Base-by-base conservation (phyloP, 2,113 vertebrate genomes). In the Muscicapa adusta region DNA sequence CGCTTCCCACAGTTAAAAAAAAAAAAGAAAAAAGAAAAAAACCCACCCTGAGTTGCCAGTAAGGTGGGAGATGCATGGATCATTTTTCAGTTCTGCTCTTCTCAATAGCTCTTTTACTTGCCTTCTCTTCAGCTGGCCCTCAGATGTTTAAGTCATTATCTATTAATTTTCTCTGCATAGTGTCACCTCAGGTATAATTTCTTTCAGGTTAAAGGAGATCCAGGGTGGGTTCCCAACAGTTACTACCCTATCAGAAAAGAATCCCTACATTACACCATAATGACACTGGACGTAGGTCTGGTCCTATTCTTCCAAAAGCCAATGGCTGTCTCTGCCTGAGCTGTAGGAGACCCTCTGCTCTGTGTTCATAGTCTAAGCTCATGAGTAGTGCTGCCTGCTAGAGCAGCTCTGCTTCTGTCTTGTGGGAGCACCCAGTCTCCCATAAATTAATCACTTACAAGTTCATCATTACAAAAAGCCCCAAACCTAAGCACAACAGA, bases 21-120 rank as follows among this genome's bases (percentile, higher is more conserved):
- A 29, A 51, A 65, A 56, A 38, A n/a, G 31, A n/a, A 16, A 17
- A n/a, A 54, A 42, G 58, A 29, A 28, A 51, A 78, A 85, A 47
- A 19, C 3, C 12, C 22, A 79, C 57, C n/a, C 45, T 61, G 81
- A 89, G 63, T 88, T 96, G 72, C 79, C 85, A 84, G 63, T 85
- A 63, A 81, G 72, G 77, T 91, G 88, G 62, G 54, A 96, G 70
- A 91, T 58, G 36, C 61, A 40, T 89, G 60, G 48, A 91, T 93
- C 31, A 50, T 89, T 87, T 92, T 94, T 88, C 67, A 94, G 48
- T 75, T 89, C 79, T 76, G 43, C 75, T 67, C 3, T 83, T 97
- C 74, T 87, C 63, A 61, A 16, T 31, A 88, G 48, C 51, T 89
- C 28, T 86, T 85, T 71, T 54, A 24, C 51, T 88, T 75, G 54